Base-by-base conservation (phyloP, 2,888 invertebrate species). In the Monopis laevigella region DNA sequence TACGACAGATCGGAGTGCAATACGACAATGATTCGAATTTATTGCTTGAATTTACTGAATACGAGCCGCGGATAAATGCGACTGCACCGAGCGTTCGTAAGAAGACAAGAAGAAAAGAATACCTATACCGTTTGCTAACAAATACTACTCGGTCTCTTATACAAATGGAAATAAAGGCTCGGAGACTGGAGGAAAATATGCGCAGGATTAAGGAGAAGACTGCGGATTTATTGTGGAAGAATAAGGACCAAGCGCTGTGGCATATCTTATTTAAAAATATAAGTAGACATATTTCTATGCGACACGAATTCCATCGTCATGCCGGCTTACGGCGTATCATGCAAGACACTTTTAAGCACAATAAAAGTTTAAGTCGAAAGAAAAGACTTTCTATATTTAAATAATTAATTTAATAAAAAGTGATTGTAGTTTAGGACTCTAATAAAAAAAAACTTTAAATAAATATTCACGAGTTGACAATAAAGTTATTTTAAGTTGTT, bases 131-230 rank as follows among this genome's bases (percentile, higher is more conserved):
- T 45, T 74, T 82, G 55, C 64, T 82, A 66, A 81, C 80, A 66
- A 82, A 82, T 71, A 80, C 81, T 55, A 82, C 81, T 54, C 80
- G 80, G 53, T 81, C 81, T 47, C 78, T 82, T 63, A 82, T 82
- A 75, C 81, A 81, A 67, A 82, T 82, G 82, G 82, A 82, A 72
- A 82, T 82, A 72, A 81, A 82, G 67, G 82, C 82, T 46, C 70
- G 82, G 64, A 62, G 82, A 66, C 71, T 82, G 52, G 74, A 82
- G 62, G 82, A 82, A 77, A 82, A 82, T 72, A 81, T 82, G 70
- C 80, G 80, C 60, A 71, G 81, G 69, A 82, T 82, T 70, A 80
- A 77, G 60, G 82, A 82, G 65, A 78, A 73, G 64, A 82, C 82
- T 58, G 70, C 75, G 56, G 81, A 80, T 73, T 74, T 82, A 70